phyloP scores from a whole-genome alignment of 2,797 vertebrate species.

The Pantherophis alleghaniensis region DNA sequence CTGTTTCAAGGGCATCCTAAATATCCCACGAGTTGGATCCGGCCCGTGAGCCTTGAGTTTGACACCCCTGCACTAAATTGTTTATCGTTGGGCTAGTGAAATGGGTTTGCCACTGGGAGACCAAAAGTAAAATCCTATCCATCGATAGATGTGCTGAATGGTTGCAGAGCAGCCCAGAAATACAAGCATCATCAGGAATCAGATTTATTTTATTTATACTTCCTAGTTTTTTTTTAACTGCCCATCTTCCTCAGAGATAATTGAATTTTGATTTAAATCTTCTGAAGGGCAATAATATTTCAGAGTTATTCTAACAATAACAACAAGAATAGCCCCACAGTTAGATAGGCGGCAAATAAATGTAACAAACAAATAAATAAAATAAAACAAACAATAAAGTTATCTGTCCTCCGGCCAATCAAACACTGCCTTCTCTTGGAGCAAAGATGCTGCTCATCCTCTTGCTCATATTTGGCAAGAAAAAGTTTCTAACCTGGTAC shows the following conservation, averaged over 20 bases:
- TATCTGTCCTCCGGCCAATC: background rate
- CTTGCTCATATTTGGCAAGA: background rate
- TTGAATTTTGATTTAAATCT: background rate
- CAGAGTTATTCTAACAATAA: background rate
- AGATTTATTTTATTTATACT: background rate
- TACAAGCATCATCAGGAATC: background rate
- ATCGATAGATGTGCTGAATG: background rate
- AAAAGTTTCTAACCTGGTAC: background rate
- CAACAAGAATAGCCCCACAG: background rate
- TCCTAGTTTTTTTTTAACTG: background rate
- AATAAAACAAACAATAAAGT: background rate
- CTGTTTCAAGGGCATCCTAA: no score
- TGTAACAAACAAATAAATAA: background rate
- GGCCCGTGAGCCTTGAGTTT: no score
- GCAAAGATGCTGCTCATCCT: background rate
- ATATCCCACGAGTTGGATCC: rapidly evolving
- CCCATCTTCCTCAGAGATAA: background rate
- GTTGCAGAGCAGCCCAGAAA: background rate
- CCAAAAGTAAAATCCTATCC: background rate
- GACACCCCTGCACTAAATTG: background rate
- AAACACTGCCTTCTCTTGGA: background rate
- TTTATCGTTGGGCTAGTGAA: background rate
- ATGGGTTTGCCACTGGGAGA: background rate
- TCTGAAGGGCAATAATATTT: background rate
- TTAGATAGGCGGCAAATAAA: background rate